phyloP scores from a whole-genome alignment of 2,888 invertebrate genomes.

The Ichneumoninae sp. region DNA sequence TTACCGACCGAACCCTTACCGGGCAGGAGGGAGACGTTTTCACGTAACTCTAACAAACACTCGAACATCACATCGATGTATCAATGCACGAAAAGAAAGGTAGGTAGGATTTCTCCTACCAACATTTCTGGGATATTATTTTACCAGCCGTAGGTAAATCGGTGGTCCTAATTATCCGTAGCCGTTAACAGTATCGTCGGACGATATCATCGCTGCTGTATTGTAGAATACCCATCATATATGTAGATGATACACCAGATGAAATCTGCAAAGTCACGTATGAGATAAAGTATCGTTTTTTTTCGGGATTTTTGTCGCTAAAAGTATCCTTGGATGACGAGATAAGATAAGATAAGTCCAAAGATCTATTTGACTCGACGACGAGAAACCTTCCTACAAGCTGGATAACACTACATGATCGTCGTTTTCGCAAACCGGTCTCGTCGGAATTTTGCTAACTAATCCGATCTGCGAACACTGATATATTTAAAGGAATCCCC shows the following conservation, averaged over 20 bases:
- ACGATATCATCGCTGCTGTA: background rate
- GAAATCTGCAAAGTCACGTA: background rate
- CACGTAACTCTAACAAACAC: too few relatives aligned
- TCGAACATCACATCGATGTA: background rate
- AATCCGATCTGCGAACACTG: background rate
- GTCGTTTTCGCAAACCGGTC: background rate
- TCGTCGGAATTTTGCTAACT: background rate
- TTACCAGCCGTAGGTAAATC: background rate
- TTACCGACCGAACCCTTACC: too few relatives aligned
- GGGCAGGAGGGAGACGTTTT: too few relatives aligned
- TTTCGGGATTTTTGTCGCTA: background rate
- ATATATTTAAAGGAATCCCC: background rate
- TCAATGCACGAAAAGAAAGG: background rate
- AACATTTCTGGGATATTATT: background rate
- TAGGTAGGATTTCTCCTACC: background rate
- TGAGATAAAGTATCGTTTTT: background rate
- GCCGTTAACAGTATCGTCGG: background rate
- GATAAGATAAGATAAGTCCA: background rate
- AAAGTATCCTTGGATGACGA: background rate
- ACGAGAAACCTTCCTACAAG: background rate
- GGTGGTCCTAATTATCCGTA: background rate
- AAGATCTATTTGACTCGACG: background rate
- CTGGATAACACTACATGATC: slow-evolving; percentile 16
- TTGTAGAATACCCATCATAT: background rate
- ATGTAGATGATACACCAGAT: background rate